Evolutionary conservation across 1,140 invertebrate genomes (phyloP).

Genomic region (Trichonephila clavata): DNA sequence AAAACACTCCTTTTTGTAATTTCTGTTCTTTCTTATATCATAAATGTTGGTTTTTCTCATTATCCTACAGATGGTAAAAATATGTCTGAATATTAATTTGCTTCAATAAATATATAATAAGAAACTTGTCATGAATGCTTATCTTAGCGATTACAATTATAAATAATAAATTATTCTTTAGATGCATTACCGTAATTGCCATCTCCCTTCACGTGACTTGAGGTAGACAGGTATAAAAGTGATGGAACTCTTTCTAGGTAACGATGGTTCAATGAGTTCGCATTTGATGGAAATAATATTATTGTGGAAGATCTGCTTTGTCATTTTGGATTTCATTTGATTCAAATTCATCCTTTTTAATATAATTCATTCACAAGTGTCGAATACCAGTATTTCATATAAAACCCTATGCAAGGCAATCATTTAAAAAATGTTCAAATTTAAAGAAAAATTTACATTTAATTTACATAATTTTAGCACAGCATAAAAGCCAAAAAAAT

Average conservation of each 20-base stretch:
- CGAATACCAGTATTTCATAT: too few relatives aligned
- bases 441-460: too few relatives aligned
- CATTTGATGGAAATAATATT: background rate
- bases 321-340: background rate
- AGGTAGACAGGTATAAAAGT: background rate
- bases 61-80: too few relatives aligned
- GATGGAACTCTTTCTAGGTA: background rate
- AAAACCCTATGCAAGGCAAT: too few relatives aligned
- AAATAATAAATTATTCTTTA: slow-evolving; percentile 14
- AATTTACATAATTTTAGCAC: too few relatives aligned
- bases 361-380: background rate
- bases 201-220: background rate
- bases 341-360: background rate
- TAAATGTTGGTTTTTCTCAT: background rate
- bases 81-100: background rate
- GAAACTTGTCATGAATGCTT: background rate
- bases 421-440: too few relatives aligned
- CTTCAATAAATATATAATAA: background rate
- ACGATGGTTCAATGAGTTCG: background rate
- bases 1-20: too few relatives aligned
- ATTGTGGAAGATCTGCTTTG: background rate
- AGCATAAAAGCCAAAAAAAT: too few relatives aligned
- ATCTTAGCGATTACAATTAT: background rate
- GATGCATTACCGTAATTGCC: slow-evolving; percentile 22
- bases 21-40: too few relatives aligned